Percentiles rank a stretch among this genome's conserved stretches.
Conservation (phyloP, 2,113 vertebrate genomes). For the Cebus imitator region DNA sequence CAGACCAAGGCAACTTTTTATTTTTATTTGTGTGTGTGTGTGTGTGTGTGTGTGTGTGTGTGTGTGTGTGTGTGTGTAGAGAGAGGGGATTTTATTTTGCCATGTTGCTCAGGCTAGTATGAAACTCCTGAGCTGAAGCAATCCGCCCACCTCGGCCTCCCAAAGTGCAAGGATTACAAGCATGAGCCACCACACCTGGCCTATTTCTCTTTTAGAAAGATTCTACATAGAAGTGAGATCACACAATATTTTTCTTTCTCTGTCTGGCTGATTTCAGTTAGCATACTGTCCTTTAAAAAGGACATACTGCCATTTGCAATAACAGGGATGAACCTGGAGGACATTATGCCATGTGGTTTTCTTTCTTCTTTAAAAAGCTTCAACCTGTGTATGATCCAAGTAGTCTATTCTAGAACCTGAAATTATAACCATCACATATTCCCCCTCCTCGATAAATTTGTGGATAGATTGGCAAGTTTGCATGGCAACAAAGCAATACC, state of each 20-base stretch:
- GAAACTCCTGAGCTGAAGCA: no score
- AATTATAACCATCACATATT: neutral
- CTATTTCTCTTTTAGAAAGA: neutral
- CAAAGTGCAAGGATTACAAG: no score
- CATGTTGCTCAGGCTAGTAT: no score
- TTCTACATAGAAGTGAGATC: neutral
- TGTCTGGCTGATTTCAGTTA: neutral
- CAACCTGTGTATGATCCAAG: neutral
- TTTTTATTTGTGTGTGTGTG: neutral
- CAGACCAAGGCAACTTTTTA: no score
- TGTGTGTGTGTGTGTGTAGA: no score
- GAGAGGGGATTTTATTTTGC: no score
- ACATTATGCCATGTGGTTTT: neutral
- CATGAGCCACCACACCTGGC: no score
- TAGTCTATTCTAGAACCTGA: neutral
- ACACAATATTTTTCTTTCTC: neutral
- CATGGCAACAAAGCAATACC: neutral
- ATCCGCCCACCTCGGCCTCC: no score
- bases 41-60: neutral
- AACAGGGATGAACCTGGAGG: neutral
- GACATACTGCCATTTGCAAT: neutral
- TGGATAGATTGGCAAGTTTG: neutral
- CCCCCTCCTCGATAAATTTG: neutral
- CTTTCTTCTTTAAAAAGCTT: neutral
- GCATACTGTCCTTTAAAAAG: neutral